These are phyloP conservation scores for Rhinatrema bivittatum DNA, from an alignment of 2,797 vertebrate genomes.

Conservation along the genomic window DNA sequence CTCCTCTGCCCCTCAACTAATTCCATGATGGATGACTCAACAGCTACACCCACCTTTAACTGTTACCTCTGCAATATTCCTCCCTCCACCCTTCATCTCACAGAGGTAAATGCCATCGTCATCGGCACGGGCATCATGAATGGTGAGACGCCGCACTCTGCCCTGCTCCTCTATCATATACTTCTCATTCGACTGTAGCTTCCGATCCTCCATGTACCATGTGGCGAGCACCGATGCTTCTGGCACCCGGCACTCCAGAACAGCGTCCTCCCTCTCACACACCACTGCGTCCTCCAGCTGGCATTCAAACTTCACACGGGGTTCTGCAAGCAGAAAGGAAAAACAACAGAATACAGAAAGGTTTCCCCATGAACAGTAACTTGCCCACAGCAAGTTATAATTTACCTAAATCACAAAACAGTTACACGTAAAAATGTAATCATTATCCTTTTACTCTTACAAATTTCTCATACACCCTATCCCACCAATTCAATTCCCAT, in stretches of 20 bases:
- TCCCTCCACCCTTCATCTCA: conserved; percentile 89
- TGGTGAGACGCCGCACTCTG: conserved; percentile 77
- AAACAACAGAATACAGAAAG: too few species aligned
- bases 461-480: too few species aligned
- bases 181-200: conserved; percentile 87
- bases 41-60: conserved; percentile 75
- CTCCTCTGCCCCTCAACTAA: too few species aligned
- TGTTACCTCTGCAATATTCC: conserved; percentile 89
- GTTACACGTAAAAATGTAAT: too few species aligned
- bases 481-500: too few species aligned
- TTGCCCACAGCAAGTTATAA: too few species aligned
- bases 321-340: conserved; percentile 58
- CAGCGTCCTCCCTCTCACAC: conserved; percentile 76
- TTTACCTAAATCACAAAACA: too few species aligned
- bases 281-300: conserved; percentile 90
- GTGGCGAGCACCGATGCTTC: conserved; percentile 83
- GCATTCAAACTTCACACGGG: conserved; percentile 78
- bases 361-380: too few species aligned
- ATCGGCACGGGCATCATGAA: conserved; percentile 81
- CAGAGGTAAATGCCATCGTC: conserved; percentile 96
- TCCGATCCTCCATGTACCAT: conserved; percentile 93
- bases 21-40: not conserved
- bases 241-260: conserved; percentile 94
- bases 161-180: conserved; percentile 93
- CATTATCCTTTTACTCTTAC: too few species aligned